A percentile compares a stretch with the other conserved stretches of the same genome.
phyloP scores from a whole-genome alignment of 2,888 invertebrate genomes.

The Hoplodrina ambigua region DNA sequence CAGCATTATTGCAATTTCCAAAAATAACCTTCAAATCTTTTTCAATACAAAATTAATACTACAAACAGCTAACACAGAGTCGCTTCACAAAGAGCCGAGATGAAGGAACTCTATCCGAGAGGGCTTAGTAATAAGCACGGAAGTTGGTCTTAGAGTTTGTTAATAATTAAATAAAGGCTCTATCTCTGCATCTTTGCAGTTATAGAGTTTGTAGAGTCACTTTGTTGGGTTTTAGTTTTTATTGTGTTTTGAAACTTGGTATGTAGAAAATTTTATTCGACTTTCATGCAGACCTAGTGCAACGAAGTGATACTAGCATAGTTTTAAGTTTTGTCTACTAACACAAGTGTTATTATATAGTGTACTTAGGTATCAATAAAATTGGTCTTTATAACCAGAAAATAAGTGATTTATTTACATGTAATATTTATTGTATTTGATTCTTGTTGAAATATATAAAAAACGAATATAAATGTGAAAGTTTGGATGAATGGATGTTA shows the following conservation, averaged over 20 bases:
- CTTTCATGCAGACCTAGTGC: too few relatives aligned
- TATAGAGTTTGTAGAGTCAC: slow-evolving; percentile 2
- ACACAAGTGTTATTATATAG: too few relatives aligned
- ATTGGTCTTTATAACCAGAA: too few relatives aligned
- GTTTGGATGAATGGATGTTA: too few relatives aligned
- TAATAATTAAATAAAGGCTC: slow-evolving; percentile 22
- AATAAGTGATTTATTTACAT: too few relatives aligned
- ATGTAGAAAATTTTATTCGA: background rate
- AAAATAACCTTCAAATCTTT: background rate
- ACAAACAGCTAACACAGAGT: slow-evolving; percentile 13
- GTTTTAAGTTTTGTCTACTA: too few relatives aligned
- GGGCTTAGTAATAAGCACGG: slow-evolving; percentile 17
- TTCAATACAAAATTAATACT: slow-evolving; percentile 4
- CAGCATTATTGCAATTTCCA: too few relatives aligned
- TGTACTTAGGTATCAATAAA: too few relatives aligned
- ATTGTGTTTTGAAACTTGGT: slow-evolving; percentile 28
- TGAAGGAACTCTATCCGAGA: slow-evolving; percentile 25
- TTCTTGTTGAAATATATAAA: too few relatives aligned
- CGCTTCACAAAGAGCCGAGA: slow-evolving; percentile 23
- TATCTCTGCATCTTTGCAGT: slow-evolving; percentile 31
- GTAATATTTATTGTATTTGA: too few relatives aligned
- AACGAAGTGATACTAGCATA: too few relatives aligned
- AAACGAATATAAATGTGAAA: too few relatives aligned
- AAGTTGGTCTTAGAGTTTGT: slow-evolving; percentile 34
- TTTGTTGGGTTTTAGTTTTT: slow-evolving; percentile 17